phyloP scores from a whole-genome alignment of 1,140 invertebrate species.

The Dinothrombium tinctorium region DNA sequence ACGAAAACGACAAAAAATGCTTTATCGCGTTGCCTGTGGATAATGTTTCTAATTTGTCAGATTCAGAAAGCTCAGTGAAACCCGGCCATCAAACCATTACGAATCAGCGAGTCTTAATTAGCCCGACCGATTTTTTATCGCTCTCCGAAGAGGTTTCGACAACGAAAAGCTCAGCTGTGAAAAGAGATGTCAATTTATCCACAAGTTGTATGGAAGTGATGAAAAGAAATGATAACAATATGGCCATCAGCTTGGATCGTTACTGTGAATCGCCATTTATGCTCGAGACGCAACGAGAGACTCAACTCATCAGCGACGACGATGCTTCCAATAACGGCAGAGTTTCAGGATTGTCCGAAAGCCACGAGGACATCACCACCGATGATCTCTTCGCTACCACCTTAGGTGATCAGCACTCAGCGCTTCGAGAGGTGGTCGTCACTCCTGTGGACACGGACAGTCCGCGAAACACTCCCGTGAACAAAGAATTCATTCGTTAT shows the following conservation, averaged over 20 bases:
- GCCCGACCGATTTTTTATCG: conserved; percentile 7
- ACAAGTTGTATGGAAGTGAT: conserved; percentile 4
- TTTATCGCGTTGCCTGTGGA: too few species aligned
- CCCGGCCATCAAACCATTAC: too few species aligned
- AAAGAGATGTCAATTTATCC: conserved; percentile 8
- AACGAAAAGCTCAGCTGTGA: conserved; percentile 1
- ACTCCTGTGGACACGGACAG: conserved; percentile 2
- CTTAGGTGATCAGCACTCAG: background rate
- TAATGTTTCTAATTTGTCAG: too few species aligned
- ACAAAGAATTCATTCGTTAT: background rate
- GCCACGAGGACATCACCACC: conserved; percentile 1
- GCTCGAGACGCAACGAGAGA: conserved; percentile 2
- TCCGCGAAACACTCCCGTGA: conserved; percentile 4
- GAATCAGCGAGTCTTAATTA: conserved; percentile 4
- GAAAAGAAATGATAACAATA: background rate
- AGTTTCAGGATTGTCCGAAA: conserved; percentile 5
- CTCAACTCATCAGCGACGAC: conserved; percentile 5
- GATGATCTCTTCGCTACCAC: conserved; percentile 3
- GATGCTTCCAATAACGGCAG: conserved; percentile 5
- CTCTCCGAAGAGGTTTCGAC: conserved; percentile 2
- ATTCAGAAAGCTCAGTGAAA: too few species aligned
- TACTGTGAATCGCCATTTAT: conserved; percentile 8
- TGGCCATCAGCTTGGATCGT: conserved; percentile 4
- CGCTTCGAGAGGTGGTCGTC: background rate
- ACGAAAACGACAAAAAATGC: too few species aligned